Percentiles rank a stretch among this genome's conserved stretches.
These are phyloP conservation scores for Cydia splendana DNA, from an alignment of 1,140 invertebrate species.

Conservation along the genomic window DNA sequence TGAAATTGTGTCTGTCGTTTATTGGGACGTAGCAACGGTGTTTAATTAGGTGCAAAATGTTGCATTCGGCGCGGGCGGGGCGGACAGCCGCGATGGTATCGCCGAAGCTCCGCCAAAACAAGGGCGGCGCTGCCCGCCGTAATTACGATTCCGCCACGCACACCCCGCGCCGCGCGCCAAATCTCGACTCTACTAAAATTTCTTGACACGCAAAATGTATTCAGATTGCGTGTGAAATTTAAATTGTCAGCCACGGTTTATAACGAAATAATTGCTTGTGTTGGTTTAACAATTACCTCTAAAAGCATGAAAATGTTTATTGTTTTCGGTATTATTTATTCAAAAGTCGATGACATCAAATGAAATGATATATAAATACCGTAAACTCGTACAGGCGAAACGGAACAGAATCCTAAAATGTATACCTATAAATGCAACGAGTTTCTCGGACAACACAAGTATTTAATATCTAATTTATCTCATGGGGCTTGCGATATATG, in stretches of 20 bases:
- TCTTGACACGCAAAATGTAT: constrained; percentile 71
- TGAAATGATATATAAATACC: neutral
- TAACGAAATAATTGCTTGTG: constrained; percentile 59
- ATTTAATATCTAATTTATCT: neutral
- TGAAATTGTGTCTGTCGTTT: constrained; percentile 39
- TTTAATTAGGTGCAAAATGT: constrained; percentile 68
- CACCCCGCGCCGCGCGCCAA: constrained; percentile 51
- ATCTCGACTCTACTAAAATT: constrained; percentile 67
- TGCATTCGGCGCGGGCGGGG: constrained; percentile 46
- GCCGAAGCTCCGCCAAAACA: constrained; percentile 56
- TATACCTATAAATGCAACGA: neutral
- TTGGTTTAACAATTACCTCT: constrained; percentile 34
- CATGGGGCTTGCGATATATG: neutral
- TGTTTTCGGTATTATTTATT: constrained; percentile 8
- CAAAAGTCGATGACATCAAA: neutral
- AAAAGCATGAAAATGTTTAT: constrained; percentile 43
- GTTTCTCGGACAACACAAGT: neutral
- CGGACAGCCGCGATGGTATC: constrained; percentile 55
- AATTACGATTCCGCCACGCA: constrained; percentile 67
- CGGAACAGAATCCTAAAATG: neutral
- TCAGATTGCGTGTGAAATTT: constrained; percentile 68
- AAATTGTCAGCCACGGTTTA: constrained; percentile 59
- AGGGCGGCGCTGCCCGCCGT: constrained; percentile 54
- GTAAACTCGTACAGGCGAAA: neutral
- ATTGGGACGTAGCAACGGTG: constrained; percentile 38